Conservation (phyloP, 2,888 invertebrate genomes). For the Morinoia aosen region DNA sequence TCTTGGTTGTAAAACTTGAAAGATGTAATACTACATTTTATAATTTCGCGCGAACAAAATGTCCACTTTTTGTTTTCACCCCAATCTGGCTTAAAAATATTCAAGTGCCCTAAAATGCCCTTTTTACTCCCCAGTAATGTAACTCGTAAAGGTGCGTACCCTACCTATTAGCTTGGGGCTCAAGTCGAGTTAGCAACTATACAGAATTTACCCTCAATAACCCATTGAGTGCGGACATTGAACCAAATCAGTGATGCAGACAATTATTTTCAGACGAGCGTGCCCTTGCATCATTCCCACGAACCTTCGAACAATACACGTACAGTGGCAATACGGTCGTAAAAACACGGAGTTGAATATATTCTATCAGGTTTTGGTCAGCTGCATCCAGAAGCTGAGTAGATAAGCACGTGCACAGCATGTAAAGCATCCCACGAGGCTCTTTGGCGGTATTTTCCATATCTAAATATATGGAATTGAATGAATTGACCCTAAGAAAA, state of each 20-base stretch:
- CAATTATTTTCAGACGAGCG: background rate
- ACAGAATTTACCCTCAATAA: background rate
- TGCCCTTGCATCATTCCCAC: background rate
- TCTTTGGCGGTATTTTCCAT: too few species aligned
- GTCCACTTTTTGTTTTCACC: too few species aligned
- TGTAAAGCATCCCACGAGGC: too few species aligned
- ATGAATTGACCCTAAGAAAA: too few species aligned
- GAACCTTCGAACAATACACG: background rate
- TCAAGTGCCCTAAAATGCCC: too few species aligned
- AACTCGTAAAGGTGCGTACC: background rate
- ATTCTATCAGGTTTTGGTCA: background rate
- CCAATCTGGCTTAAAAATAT: too few species aligned
- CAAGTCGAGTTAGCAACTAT: background rate
- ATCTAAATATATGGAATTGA: too few species aligned
- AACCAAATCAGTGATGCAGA: background rate
- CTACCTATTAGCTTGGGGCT: background rate
- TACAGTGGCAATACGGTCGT: background rate
- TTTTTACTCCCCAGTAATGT: too few species aligned
- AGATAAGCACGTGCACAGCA: background rate
- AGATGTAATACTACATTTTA: too few species aligned
- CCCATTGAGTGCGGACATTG: background rate
- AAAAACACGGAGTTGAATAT: background rate
- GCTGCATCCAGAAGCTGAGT: background rate
- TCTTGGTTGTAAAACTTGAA: too few species aligned
- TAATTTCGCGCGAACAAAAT: too few species aligned